These are phyloP conservation scores for Lycia hirtaria DNA, from an alignment of 2,888 invertebrate genomes.

Conservation along the genomic window DNA sequence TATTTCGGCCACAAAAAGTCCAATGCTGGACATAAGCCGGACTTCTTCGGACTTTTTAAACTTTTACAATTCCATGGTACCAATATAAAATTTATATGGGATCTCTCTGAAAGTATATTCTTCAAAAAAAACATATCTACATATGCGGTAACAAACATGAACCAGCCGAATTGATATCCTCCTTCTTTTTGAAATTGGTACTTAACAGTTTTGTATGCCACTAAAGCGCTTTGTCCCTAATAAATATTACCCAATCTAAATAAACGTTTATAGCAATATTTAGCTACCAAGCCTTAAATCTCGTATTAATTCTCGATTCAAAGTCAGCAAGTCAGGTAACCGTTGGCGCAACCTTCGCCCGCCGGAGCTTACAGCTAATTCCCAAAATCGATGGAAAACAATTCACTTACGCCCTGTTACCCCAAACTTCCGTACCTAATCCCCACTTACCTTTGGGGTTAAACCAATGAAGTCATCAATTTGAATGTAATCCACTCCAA, in stretches of 20 bases:
- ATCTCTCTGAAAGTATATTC: too few relatives aligned
- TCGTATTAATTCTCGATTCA: conserved; percentile 26
- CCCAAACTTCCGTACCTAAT: conserved; percentile 70
- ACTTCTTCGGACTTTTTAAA: too few relatives aligned
- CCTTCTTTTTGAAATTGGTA: too few relatives aligned
- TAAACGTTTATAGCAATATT: not conserved
- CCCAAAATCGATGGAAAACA: conserved; percentile 59
- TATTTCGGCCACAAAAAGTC: too few relatives aligned
- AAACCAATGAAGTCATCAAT: conserved; percentile 79
- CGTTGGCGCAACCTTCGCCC: conserved; percentile 14
- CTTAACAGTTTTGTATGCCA: too few relatives aligned
- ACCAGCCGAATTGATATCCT: too few relatives aligned
- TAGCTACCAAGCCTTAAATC: conserved; percentile 1
- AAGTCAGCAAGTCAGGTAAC: conserved; percentile 27
- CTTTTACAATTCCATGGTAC: too few relatives aligned
- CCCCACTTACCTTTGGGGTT: conserved; percentile 68
- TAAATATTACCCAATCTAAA: not conserved
- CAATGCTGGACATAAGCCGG: too few relatives aligned
- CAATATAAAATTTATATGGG: too few relatives aligned
- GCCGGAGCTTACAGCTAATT: conserved; percentile 35
- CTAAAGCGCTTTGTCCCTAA: too few relatives aligned
- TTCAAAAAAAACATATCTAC: too few relatives aligned
- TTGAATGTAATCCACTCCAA: conserved; percentile 68
- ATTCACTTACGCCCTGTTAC: conserved; percentile 64
- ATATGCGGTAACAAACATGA: too few relatives aligned